Evolutionary conservation across 2,113 vertebrate genomes (phyloP), one percentile per base, ranked within the genome.

Genomic region (Pycnonotus jocosus): DNA sequence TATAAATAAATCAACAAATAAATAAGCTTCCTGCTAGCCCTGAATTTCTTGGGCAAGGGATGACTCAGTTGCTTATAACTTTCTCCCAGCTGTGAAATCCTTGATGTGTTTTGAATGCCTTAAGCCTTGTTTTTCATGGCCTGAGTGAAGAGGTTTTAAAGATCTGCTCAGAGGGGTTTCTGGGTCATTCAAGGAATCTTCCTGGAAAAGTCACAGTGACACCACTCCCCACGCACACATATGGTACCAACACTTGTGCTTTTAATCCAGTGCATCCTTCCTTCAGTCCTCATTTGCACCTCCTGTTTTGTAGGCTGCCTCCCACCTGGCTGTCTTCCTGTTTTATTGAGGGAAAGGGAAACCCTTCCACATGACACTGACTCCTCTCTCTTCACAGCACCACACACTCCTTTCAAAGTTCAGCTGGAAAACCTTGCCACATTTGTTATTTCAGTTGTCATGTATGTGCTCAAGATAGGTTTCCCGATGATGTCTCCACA

Each of bases 1-100:
- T 94, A 95, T 93, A 97, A 97, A 97, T 96, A 95, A 90, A 92
- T 58, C 87, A 95, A 86, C 76, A 96, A 96, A 97, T 87, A 95
- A 95, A 94, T 84, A 95, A 66, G 62, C 56, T 65, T 89, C 62
- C 72, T 95, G 69, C 58, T 65, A 91, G 56, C 62, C 64, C 81
- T 86, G 61, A 83, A 72, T 76, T 91, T 90, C 60, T 86, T 61
- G 58, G 48, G 61, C 2, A 4, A 73, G 84, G 81, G 66, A 51
- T 89, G 48, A 83, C 77, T 89, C 81, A 53, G 37, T 77, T 86
- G 72, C 88, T 91, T 31, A 3, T 38, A 95, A 77, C n/a, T 77
- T 81, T 83, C 45, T 76, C 73, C 57, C 44, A 91, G 69, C 70
- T 94, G 56, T 84, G 72, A 88, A 66, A 88, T 47, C 74, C 71